phyloP scores from a whole-genome alignment of 2,888 invertebrate genomes.

The Ophion ellenae region DNA sequence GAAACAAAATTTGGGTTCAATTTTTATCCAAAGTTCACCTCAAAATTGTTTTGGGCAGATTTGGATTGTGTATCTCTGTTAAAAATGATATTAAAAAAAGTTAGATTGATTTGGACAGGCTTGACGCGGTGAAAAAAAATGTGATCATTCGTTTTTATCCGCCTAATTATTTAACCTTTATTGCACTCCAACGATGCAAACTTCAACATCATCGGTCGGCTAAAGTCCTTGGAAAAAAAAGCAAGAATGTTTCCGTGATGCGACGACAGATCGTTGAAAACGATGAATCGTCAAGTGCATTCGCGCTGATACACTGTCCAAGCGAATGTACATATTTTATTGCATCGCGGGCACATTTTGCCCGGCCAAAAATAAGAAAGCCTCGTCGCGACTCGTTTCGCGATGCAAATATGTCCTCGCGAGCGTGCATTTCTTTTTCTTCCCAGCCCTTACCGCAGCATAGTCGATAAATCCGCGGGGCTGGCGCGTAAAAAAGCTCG shows the following conservation, averaged over 20 bases:
- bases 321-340: background rate
- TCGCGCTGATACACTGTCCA: background rate
- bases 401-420: slow-evolving; percentile 12
- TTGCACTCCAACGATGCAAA: background rate
- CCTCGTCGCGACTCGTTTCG: slow-evolving; percentile 15
- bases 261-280: background rate
- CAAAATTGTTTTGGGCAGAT: background rate
- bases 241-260: background rate
- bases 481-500: slow-evolving; percentile 26
- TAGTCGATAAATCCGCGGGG: background rate
- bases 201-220: background rate
- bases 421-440: background rate
- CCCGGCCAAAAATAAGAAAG: background rate
- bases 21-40: background rate
- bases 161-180: background rate
- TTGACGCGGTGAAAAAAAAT: background rate
- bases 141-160: background rate
- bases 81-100: background rate
- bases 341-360: background rate
- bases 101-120: background rate
- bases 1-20: too few species aligned
- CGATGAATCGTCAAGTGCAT: background rate
- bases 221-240: background rate
- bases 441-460: background rate
- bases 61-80: background rate